Base-by-base conservation (phyloP, 2,113 vertebrate species). In the Hiodon tergisus region DNA sequence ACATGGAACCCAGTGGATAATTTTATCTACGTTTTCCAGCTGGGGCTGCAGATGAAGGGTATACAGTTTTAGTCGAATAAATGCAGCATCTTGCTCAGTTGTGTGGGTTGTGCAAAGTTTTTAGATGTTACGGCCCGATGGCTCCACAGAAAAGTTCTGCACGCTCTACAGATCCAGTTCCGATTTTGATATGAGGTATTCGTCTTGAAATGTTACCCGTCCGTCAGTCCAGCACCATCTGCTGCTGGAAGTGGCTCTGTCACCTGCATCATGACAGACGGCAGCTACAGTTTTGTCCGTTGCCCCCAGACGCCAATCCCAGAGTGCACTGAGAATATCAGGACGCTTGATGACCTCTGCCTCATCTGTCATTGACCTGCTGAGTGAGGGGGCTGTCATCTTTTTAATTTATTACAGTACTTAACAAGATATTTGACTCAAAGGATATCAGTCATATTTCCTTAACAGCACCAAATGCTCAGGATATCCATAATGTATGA, bases 291-390 rank as follows among this genome's bases (percentile, higher is more conserved):
- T 31, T 31, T 31, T 2, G 31, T 31, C 31, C 31, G 31, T 31
- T 31, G 31, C 31, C 31, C 31, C 31, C 31, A 31, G 31, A 31
- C 31, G 31, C 31, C 31, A 31, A 31, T 31, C 31, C 31, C 31
- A n/a, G 72, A 66, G 77, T 46, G 63, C n/a, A 73, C 68, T 17
- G 61, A 79, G 77, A 80, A 83, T 76, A 69, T 69, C 78, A 81
- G n/a, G 77, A 8, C 60, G 63, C 85, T 87, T 88, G 31, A 31
- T 31, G 31, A 31, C 31, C 31, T 81, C 83, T 11, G 14, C 81
- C 77, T 79, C 80, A 82, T 86, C 84, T 91, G 83, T 86, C 88
- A 93, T 89, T 90, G 89, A 92, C 91, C 88, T 83, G 82, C 86
- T 85, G 82, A 70, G 83, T 60, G 78, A 87, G 82, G 46, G 51